Percentiles rank a stretch among this genome's conserved stretches.
Evolutionary conservation across 2,113 vertebrate genomes (phyloP).

Genomic region (Gopherus evgoodei): DNA sequence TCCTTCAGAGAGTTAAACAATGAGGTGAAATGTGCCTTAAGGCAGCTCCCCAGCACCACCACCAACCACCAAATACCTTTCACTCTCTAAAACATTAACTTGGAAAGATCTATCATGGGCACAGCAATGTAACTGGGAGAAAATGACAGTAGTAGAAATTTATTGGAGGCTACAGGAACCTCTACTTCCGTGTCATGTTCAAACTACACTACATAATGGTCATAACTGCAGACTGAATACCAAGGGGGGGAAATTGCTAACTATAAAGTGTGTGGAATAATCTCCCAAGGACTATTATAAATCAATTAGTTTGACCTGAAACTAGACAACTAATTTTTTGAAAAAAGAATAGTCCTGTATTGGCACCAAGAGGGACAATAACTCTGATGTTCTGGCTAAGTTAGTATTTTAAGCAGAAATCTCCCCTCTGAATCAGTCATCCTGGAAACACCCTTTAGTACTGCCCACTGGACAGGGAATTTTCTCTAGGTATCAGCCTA

Average conservation of each 20-base stretch:
- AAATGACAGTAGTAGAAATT: background rate
- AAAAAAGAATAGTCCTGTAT: background rate
- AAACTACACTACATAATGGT: background rate
- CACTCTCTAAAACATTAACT: background rate
- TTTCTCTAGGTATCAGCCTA: background rate
- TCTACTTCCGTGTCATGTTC: background rate
- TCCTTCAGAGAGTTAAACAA: constrained; percentile 24
- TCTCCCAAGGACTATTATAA: background rate
- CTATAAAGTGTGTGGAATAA: background rate
- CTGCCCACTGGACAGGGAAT: background rate
- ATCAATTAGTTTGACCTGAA: background rate
- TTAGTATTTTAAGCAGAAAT: background rate
- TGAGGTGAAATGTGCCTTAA: constrained; percentile 23
- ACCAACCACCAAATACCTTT: background rate
- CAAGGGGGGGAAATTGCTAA: background rate
- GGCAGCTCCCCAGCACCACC: constrained; percentile 14
- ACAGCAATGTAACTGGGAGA: background rate
- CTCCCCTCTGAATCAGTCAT: background rate
- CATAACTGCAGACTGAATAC: background rate
- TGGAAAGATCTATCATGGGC: background rate
- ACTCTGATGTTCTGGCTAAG: background rate
- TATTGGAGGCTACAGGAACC: background rate
- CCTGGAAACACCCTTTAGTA: background rate
- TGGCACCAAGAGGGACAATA: background rate
- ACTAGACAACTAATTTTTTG: background rate